Conservation (phyloP, 2,797 vertebrate species). For the Lithobates sylvaticus region DNA sequence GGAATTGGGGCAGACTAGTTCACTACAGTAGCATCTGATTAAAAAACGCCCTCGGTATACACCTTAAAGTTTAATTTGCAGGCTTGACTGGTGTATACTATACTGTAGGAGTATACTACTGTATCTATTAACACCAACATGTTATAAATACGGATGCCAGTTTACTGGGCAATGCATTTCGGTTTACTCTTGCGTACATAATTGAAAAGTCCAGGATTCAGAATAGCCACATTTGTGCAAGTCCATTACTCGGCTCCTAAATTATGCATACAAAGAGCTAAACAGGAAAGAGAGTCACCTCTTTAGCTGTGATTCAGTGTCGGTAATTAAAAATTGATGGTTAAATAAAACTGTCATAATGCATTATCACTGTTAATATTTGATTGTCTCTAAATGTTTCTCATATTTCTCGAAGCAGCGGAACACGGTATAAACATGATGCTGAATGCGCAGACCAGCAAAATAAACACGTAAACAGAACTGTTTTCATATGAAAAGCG, state of each 20-base stretch:
- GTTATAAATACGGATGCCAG: too few species aligned
- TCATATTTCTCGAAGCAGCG: conserved; percentile 7
- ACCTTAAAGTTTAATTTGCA: too few species aligned
- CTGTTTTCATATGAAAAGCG: neutral
- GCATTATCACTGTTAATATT: conserved; percentile 47
- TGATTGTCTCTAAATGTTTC: conserved; percentile 12
- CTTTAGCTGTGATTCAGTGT: conserved; percentile 20
- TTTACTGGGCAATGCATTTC: too few species aligned
- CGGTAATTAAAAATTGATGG: conserved; percentile 49
- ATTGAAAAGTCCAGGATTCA: too few species aligned
- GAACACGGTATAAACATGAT: neutral
- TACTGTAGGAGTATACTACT: too few species aligned
- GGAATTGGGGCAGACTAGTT: too few species aligned
- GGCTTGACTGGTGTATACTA: too few species aligned
- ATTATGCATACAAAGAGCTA: conserved; percentile 33
- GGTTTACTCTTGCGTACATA: too few species aligned
- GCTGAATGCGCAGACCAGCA: neutral
- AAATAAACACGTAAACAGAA: neutral
- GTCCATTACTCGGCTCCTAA: conserved; percentile 33
- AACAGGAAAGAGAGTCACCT: conserved; percentile 10
- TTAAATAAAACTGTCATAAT: conserved; percentile 44
- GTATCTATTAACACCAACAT: too few species aligned
- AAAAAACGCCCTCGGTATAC: too few species aligned
- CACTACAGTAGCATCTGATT: too few species aligned
- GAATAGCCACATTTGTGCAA: neutral